phyloP scores from a whole-genome alignment of 2,888 invertebrate species.

The Perithous albicinctus region DNA sequence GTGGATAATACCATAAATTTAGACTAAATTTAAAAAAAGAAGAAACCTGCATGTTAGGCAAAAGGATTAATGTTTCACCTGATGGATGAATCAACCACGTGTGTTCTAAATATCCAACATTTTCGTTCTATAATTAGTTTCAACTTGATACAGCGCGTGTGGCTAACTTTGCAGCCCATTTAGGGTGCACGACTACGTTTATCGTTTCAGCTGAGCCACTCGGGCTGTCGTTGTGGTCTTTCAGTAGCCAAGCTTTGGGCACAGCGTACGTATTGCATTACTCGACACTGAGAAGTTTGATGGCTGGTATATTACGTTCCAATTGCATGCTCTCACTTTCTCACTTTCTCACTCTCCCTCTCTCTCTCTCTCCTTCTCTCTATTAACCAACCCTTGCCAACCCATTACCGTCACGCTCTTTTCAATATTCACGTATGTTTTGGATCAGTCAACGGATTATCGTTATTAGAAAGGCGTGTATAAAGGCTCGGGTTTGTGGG shows the following conservation, averaged over 20 bases:
- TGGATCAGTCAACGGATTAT: constrained; percentile 8
- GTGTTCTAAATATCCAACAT: constrained; percentile 7
- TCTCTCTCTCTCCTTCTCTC: no score
- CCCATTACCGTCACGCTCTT: constrained; percentile 18
- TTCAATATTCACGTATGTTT: constrained; percentile 46
- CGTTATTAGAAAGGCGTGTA: neutral
- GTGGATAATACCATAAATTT: no score
- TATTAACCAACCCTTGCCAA: constrained; percentile 7
- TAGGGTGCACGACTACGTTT: constrained; percentile 13
- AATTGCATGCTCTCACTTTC: neutral
- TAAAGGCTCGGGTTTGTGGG: neutral
- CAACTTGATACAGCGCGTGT: neutral
- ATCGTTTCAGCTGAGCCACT: constrained; percentile 37
- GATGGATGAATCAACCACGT: neutral
- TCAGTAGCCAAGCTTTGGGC: neutral
- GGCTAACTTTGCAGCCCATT: constrained; percentile 35
- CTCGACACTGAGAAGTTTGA: constrained; percentile 28
- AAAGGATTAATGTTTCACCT: neutral
- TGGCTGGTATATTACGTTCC: neutral
- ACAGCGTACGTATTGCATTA: constrained; percentile 12
- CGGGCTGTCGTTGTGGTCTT: constrained; percentile 17
- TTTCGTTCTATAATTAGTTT: constrained; percentile 19
- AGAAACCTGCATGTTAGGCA: neutral
- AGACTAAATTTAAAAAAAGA: no score
- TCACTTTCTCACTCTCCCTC: no score